Conservation (phyloP, 2,888 invertebrate genomes). For the Mycogona germanica region DNA sequence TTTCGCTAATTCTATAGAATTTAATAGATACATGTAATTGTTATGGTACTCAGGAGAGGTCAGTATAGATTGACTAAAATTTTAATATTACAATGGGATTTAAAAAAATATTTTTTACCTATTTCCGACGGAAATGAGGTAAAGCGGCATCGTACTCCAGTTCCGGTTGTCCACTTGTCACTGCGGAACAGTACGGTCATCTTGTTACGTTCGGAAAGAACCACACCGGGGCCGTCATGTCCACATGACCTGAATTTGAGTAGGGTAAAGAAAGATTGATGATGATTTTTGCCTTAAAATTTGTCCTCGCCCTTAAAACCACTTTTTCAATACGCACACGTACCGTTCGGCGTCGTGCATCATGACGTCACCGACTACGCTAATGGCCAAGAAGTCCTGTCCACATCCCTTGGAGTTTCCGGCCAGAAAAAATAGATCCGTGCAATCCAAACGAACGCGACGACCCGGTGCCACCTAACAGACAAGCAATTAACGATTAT, state of each 20-base stretch:
- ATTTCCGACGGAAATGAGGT: background rate
- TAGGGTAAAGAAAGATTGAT: background rate
- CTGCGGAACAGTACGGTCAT: constrained; percentile 5
- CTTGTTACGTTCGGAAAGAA: background rate
- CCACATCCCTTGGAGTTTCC: background rate
- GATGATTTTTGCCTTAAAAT: too few species aligned
- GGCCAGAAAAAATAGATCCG: constrained; percentile 5
- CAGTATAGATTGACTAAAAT: background rate
- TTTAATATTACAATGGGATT: background rate
- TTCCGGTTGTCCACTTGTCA: background rate
- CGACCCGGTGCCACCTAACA: background rate
- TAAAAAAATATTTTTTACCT: background rate
- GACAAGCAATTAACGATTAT: background rate
- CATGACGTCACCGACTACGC: constrained; percentile 1
- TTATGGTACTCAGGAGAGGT: background rate
- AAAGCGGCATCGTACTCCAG: constrained; percentile 9
- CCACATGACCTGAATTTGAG: background rate
- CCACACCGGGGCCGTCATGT: constrained; percentile 9
- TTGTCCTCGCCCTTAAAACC: too few species aligned
- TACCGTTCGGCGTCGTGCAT: background rate
- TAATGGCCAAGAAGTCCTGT: constrained; percentile 7
- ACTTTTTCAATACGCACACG: too few species aligned
- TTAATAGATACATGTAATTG: background rate
- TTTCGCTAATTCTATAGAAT: too few species aligned
- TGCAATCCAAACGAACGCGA: constrained; percentile 4